These are phyloP conservation scores for Apodemus speciosus DNA, from an alignment of 2,113 vertebrate species.

Conservation along the genomic window DNA sequence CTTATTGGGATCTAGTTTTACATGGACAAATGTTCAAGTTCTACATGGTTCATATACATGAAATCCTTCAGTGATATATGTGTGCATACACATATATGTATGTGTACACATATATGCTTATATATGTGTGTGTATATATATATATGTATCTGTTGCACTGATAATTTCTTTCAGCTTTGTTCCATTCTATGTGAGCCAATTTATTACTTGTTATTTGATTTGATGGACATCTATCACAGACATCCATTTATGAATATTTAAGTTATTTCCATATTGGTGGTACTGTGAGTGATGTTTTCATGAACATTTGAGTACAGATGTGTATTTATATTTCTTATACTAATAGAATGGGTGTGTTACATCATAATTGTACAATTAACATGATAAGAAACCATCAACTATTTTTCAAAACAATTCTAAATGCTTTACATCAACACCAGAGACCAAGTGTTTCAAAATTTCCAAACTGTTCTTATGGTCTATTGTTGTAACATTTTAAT, in stretches of 20 bases:
- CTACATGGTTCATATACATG: not conserved
- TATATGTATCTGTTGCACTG: not conserved
- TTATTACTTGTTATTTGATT: too few relatives aligned
- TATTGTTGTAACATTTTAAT: not conserved
- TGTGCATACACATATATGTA: too few relatives aligned
- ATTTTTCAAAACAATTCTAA: not conserved
- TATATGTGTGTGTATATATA: accelerated
- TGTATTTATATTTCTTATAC: too few relatives aligned
- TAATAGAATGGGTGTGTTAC: too few relatives aligned
- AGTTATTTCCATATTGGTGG: too few relatives aligned
- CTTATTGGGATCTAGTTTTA: not conserved
- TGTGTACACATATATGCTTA: not conserved
- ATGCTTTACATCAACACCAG: not conserved
- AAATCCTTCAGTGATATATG: not conserved
- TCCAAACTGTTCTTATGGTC: not conserved
- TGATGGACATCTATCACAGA: too few relatives aligned
- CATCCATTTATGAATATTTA: too few relatives aligned
- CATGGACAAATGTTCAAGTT: too few relatives aligned
- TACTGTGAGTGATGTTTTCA: too few relatives aligned
- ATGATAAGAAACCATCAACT: too few relatives aligned
- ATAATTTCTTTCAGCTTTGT: not conserved
- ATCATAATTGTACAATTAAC: too few relatives aligned
- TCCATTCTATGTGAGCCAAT: not conserved
- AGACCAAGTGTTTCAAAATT: not conserved
- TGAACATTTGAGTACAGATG: too few relatives aligned